A percentile compares a stretch with the other conserved stretches of the same genome.
Evolutionary conservation across 2,113 vertebrate genomes (phyloP).

Genomic region (Syngnathus typhle): DNA sequence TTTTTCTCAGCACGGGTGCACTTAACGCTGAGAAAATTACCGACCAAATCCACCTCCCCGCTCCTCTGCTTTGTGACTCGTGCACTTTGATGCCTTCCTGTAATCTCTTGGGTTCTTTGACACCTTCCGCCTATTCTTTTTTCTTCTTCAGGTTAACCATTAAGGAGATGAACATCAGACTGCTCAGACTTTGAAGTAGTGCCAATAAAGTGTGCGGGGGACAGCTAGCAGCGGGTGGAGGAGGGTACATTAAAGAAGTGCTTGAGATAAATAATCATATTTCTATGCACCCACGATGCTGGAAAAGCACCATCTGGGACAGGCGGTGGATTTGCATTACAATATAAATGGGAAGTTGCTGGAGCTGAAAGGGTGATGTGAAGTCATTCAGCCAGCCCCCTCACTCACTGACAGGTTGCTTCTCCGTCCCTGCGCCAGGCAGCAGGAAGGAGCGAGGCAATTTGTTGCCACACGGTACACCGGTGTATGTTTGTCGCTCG

Average conservation of each 20-base stretch:
- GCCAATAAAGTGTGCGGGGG: conserved; percentile 36
- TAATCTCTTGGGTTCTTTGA: conserved; percentile 40
- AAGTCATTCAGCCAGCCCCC: conserved; percentile 64
- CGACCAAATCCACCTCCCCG: conserved; percentile 16
- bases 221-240: conserved; percentile 37
- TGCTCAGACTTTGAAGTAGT: conserved; percentile 41
- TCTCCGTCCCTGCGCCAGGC: conserved; percentile 42
- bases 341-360: conserved; percentile 76
- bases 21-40: conserved; percentile 53
- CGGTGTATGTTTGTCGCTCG: conserved; percentile 41
- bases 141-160: conserved; percentile 24
- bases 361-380: conserved; percentile 72
- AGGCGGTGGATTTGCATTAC: conserved; percentile 71
- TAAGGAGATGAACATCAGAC: conserved; percentile 41
- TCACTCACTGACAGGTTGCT: conserved; percentile 63
- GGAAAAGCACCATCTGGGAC: conserved; percentile 73
- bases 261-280: conserved; percentile 73
- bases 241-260: conserved; percentile 57
- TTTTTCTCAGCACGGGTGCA: conserved; percentile 48
- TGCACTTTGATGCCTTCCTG: conserved; percentile 33
- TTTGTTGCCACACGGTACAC: conserved; percentile 45
- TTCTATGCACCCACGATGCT: conserved; percentile 65
- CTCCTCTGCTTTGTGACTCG: conserved; percentile 20
- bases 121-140: conserved; percentile 37
- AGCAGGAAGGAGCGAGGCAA: conserved; percentile 44